These are phyloP conservation scores for Percina caprodes DNA, from an alignment of 2,113 vertebrate species.

Conservation along the genomic window DNA sequence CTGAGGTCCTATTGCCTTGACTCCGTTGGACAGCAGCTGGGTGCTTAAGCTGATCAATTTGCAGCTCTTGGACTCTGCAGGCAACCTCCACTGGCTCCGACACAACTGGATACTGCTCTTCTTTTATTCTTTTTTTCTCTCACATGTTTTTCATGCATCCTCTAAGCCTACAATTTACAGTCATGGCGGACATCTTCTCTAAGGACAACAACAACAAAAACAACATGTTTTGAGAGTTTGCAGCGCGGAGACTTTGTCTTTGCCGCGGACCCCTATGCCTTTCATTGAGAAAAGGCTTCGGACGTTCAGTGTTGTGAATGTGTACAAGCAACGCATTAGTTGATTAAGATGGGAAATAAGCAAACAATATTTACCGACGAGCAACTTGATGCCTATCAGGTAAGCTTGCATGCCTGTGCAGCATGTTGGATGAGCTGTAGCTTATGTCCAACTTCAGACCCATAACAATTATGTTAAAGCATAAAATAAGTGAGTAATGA, in stretches of 20 bases:
- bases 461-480: background rate
- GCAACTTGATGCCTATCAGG: slow-evolving; percentile 96
- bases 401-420: slow-evolving; percentile 73
- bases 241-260: slow-evolving; percentile 70
- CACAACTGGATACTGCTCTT: background rate
- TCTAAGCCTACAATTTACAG: slow-evolving; percentile 21
- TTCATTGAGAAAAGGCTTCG: slow-evolving; percentile 79
- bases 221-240: slow-evolving; percentile 42
- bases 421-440: background rate
- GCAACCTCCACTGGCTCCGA: background rate
- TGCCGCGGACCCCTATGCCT: slow-evolving; percentile 84
- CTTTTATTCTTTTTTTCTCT: background rate
- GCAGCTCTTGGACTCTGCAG: slow-evolving; percentile 5
- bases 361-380: slow-evolving; percentile 98
- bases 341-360: slow-evolving; percentile 94
- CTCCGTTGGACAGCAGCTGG: slow-evolving; percentile 61
- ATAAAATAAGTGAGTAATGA: background rate
- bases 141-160: background rate
- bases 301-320: slow-evolving; percentile 86
- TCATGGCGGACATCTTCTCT: slow-evolving; percentile 55
- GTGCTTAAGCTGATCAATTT: slow-evolving; percentile 43
- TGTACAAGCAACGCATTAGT: slow-evolving; percentile 81
- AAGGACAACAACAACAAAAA: slow-evolving; percentile 22
- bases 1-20: slow-evolving; percentile 35
- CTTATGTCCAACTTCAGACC: background rate